Evolutionary conservation across 92 coral and sea anemone species (phyloP).

Genomic region (Pocillopora meandrina): DNA sequence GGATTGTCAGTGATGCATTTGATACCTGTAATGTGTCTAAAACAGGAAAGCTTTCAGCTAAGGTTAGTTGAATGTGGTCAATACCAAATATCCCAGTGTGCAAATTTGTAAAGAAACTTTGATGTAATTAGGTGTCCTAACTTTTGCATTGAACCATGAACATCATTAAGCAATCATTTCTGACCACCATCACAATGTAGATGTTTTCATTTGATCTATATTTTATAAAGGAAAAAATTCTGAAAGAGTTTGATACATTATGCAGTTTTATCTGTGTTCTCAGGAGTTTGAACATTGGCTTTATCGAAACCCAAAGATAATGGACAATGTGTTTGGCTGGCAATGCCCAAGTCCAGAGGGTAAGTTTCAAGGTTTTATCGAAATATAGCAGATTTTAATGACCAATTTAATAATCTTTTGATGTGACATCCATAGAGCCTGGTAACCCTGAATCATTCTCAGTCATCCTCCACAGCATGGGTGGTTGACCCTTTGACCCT

Average conservation of each 20-base stretch:
- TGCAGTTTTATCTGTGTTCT: slow-evolving; percentile 4
- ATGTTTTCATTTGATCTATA: too few species aligned
- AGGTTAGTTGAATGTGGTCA: slow-evolving; percentile 46
- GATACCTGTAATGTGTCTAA: slow-evolving; percentile 81
- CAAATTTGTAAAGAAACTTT: not conserved
- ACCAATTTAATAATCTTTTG: not conserved
- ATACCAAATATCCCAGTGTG: not conserved
- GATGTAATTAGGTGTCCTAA: too few species aligned
- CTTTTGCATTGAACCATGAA: too few species aligned
- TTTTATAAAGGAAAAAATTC: not conserved
- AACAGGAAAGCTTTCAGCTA: slow-evolving; percentile 91
- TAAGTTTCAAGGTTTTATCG: slow-evolving; percentile 7
- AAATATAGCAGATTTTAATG: not conserved
- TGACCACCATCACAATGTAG: too few species aligned
- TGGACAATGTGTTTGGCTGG: slow-evolving; percentile 99
- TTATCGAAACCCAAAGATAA: slow-evolving; percentile 85
- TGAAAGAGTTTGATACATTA: not conserved
- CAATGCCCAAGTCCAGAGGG: slow-evolving; percentile 99
- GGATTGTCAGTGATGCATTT: slow-evolving; percentile 92
- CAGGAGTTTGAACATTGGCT: slow-evolving; percentile 92
- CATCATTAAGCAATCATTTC: too few species aligned
- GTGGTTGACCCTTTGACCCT: too few species aligned
- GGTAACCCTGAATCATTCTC: not conserved
- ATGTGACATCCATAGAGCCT: not conserved
- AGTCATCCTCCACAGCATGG: too few species aligned